Percentiles rank a stretch among this genome's conserved stretches.
phyloP scores from a whole-genome alignment of 2,888 invertebrate species.

The Helobdella robusta region DNA sequence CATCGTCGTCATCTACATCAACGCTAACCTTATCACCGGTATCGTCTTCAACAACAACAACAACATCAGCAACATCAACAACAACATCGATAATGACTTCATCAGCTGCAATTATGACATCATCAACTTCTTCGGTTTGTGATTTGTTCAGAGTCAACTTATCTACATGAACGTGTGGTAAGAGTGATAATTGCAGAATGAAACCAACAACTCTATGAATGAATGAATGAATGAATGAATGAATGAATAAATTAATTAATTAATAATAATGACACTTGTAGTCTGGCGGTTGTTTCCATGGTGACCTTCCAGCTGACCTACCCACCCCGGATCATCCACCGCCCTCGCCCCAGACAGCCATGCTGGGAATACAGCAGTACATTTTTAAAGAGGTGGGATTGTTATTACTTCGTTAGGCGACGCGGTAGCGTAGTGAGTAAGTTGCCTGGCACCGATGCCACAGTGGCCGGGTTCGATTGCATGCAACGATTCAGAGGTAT shows the following conservation, averaged over 20 bases:
- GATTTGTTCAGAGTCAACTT: neutral
- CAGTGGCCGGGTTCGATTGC: no score
- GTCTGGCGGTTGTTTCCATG: neutral
- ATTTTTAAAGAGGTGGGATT: conserved; percentile 72
- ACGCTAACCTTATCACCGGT: neutral
- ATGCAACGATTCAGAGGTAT: no score
- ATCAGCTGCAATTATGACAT: neutral
- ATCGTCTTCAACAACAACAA: neutral
- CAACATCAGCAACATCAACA: neutral
- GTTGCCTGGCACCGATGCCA: no score
- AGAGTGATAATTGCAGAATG: neutral
- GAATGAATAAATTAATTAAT: neutral
- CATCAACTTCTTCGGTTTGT: neutral
- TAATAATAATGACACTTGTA: neutral
- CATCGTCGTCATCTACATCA: no score
- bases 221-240: neutral
- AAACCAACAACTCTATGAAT: neutral
- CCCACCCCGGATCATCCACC: conserved; percentile 64
- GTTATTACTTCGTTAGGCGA: neutral
- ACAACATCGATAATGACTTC: neutral
- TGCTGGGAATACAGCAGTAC: conserved; percentile 76
- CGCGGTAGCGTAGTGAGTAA: no score
- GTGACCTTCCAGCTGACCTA: neutral
- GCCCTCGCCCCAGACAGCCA: conserved; percentile 77
- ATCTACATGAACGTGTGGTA: neutral